Evolutionary conservation across 2,888 invertebrate species (phyloP), one percentile per base, ranked within the genome.

Genomic region (Xanthorhoe spadicearia): DNA sequence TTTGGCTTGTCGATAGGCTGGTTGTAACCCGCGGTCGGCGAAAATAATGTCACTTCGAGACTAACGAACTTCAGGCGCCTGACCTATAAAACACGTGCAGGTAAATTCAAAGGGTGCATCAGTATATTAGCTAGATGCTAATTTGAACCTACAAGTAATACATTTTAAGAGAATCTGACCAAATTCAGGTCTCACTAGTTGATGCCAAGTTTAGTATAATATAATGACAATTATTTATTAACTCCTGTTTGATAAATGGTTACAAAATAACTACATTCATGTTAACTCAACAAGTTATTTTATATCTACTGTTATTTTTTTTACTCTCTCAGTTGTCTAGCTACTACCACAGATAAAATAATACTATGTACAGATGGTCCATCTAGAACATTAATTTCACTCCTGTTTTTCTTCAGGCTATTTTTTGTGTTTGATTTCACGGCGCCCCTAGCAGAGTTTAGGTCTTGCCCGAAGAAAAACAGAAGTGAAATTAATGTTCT

Each of bases 31-130:
- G 60, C 83, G 84, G 88, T 65, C 65, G 86, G 86, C 85, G 83
- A 89, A 89, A 92, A 90, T 92, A 92, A 92, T 91, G 91, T 90
- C 90, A 89, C 87, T 91, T 88, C 87, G 88, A 92, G 92, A 92
- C 86, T 91, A 92, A 92, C 90, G 92, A 91, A 92, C 92, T 90
- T 89, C 86, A 86, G 85, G 85, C 87, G 86, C 80, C 81, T 91
- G 91, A 92, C 92, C 91, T 90, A 92, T 89, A 86, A 90, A 90
- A 84, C 81, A 69, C 73, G 77, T 80, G 79, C 83, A 83, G 82
- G 85, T 84, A 79, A 82, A 82, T 77, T 77, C 76, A 76, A 57
- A 71, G 60, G 66, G 66, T 79, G 76, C 74, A 74, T 72, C 65
- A 50, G 64, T 65, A n/a, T n/a, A n/a, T n/a, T n/a, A 73, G 73